Evolutionary conservation across 2,888 invertebrate species (phyloP).

Genomic region (Notodonta ziczac): DNA sequence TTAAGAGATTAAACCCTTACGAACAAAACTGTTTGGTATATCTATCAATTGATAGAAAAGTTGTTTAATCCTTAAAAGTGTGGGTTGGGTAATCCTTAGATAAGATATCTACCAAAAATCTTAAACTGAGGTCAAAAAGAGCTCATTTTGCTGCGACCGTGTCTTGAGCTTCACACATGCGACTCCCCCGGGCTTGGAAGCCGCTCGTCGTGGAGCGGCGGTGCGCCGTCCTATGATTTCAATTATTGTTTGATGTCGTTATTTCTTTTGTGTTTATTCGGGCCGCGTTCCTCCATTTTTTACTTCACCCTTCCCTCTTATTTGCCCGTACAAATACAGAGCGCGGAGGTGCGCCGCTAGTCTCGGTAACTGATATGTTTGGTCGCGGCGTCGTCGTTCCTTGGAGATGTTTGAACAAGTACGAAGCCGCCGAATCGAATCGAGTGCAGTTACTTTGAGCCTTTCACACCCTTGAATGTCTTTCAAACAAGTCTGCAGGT

Average conservation of each 20-base stretch:
- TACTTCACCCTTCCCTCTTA: constrained; percentile 72
- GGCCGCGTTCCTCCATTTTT: constrained; percentile 75
- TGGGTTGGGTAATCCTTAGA: too few relatives aligned
- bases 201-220: constrained; percentile 45
- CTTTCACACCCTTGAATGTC: constrained; percentile 35
- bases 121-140: not conserved
- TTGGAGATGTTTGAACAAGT: constrained; percentile 71
- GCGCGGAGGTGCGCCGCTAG: constrained; percentile 61
- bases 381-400: constrained; percentile 45
- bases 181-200: constrained; percentile 54
- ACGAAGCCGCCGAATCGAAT: constrained; percentile 61
- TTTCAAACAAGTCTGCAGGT: constrained; percentile 21
- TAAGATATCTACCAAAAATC: not conserved
- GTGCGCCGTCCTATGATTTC: constrained; percentile 74
- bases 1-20: not conserved
- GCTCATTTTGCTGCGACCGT: not conserved
- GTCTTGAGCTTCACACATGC: constrained; percentile 35
- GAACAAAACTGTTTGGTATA: constrained; percentile 11
- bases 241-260: constrained; percentile 82
- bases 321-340: constrained; percentile 69
- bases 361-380: constrained; percentile 78
- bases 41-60: constrained; percentile 6
- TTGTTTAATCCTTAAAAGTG: not conserved
- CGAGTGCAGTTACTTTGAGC: constrained; percentile 68
- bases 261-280: constrained; percentile 80